Base-by-base conservation (phyloP, 2,113 vertebrate genomes). In the Theristicus caerulescens region DNA sequence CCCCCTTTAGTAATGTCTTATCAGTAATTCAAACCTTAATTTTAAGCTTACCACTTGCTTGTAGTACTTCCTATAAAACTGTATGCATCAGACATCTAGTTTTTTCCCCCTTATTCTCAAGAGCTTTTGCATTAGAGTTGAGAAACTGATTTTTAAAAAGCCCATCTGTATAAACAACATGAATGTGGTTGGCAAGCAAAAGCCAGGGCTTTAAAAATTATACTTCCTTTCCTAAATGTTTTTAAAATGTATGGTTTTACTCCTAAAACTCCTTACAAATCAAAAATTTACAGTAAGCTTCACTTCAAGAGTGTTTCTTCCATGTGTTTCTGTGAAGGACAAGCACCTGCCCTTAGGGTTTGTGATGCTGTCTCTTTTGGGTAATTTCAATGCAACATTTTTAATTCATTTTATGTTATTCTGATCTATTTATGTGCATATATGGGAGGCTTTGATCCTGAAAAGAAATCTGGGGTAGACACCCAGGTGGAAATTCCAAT, bases 131-230 rank as follows among this genome's bases (percentile, higher is more conserved):
- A 84, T 57, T 13, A 46, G 29, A 26, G 8, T 86, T 86, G 86
- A 88, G 76, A 93, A 94, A 85, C 25, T 82, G 70, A 36, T 93
- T 87, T 84, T 62, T 36, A 70, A 78, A 91, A 83, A 82, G 9
- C 11, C 27, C 96, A 96, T 94, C 94, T 97, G 96, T 86, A 84
- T 47, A 96, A 96, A 97, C 86, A 96, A 32, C 7, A 52, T 22
- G 26, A 79, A 58, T 84, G 42, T 84, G 61, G 88, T 44, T 94
- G 47, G 52, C 52, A 93, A 92, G 71, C 34, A 84, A 95, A 95
- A 91, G 3, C 4, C 44, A 67, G 21, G 11, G 29, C 46, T 94
- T 77, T 88, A 83, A 86, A 71, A 47, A 54, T 72, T 34, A 59
- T 46, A 36, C 27, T 96, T 94, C 90, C 67, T 40, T 88, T 78